Evolutionary conservation across 2,113 vertebrate species (phyloP).

Genomic region (Camelus bactrianus): DNA sequence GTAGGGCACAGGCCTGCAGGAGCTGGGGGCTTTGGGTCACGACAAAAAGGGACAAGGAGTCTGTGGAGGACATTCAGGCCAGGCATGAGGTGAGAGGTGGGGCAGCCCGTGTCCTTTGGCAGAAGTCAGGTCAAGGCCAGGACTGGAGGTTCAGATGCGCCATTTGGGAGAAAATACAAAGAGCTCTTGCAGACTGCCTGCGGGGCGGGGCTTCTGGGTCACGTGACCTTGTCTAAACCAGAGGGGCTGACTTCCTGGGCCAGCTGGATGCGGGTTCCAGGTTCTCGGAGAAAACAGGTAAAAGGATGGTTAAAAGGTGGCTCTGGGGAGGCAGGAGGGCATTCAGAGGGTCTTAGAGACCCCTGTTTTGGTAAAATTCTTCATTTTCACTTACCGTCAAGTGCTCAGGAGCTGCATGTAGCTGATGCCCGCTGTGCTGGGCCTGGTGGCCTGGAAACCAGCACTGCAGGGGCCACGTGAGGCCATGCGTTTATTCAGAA

Average conservation of each 20-base stretch:
- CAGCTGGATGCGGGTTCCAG: accelerated
- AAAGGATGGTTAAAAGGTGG: background rate
- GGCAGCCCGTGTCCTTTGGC: accelerated
- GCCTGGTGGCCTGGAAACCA: no score
- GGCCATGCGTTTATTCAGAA: accelerated
- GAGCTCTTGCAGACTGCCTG: background rate
- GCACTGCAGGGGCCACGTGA: accelerated
- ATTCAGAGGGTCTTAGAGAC: background rate
- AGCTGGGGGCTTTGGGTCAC: background rate
- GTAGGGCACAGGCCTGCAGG: background rate
- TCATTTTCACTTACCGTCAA: background rate
- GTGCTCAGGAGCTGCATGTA: accelerated
- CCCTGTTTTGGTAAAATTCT: background rate
- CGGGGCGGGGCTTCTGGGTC: background rate
- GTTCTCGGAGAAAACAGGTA: background rate
- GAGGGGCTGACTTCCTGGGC: no score
- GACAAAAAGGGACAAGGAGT: no score
- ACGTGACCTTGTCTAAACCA: accelerated
- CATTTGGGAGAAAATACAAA: background rate
- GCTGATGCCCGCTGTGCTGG: accelerated
- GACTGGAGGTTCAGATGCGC: background rate
- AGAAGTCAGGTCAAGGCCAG: no score
- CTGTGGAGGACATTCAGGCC: background rate
- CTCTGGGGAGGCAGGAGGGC: background rate
- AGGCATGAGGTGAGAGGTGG: background rate